Evolutionary conservation across 2,113 vertebrate genomes (phyloP), one percentile per base, ranked within the genome.

Genomic region (Catharus bicknelli): DNA sequence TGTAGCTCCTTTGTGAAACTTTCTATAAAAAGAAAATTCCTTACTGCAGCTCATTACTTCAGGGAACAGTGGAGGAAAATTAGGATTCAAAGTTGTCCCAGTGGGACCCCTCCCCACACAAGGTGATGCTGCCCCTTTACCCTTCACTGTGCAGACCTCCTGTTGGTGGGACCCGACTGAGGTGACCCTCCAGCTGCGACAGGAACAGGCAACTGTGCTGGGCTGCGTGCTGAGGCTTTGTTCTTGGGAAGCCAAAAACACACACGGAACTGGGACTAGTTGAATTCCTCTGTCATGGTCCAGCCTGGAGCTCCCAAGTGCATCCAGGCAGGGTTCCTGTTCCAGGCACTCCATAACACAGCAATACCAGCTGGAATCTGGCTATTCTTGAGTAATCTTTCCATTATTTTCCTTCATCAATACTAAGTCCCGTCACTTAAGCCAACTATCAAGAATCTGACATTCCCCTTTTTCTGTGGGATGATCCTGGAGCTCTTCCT

Each of bases 191-290:
- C 62, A 48, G 38, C 36, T 21, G 15, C 51, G 32, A 30, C 59
- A 64, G 55, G 34, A 86, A 6, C 16, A 50, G 55, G 23, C 68
- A 74, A 32, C 12, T 42, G 45, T 61, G 19, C 36, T 82, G 66
- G 29, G 11, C 43, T 42, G 32, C 0, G 0, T 27, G 29, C 4
- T 82, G 69, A 42, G 11, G 13, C 42, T 76, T 87, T 73, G 19
- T 5, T 67, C 54, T 62, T 54, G 51, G 55, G 38, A 80, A 93
- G 38, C 12, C 55, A 76, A 75, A 68, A 3, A 1, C 2, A 0
- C 25, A 21, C 15, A 54, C 0, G 0, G 1, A 11, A 25, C 4
- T 0, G 0, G 38, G 54, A 69, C 25, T 68, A 32, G 45, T 50
- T 25, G 32, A 76, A 80, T 53, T 64, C 63, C 40, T 45, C 27